Evolutionary conservation across 1,140 invertebrate genomes (phyloP).

Genomic region (Neodiprion fabricii): DNA sequence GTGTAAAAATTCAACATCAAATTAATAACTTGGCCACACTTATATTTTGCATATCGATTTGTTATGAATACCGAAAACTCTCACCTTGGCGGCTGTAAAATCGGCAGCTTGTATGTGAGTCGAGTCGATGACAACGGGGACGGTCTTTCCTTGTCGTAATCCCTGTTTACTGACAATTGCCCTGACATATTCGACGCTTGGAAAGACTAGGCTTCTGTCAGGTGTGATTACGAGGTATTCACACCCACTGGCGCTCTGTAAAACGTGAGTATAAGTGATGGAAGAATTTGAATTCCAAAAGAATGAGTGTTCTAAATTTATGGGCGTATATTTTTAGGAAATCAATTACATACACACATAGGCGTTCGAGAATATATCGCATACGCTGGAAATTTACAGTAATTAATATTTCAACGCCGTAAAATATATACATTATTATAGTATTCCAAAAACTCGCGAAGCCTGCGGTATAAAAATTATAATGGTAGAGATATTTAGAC

Average conservation of each 20-base stretch:
- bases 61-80: not conserved
- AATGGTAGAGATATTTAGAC: no score
- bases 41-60: no score
- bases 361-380: no score
- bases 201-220: slow-evolving; percentile 76
- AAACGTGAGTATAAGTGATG: slow-evolving; percentile 17
- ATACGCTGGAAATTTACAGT: no score
- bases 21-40: no score
- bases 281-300: no score
- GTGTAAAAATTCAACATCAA: no score
- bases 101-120: slow-evolving; percentile 78
- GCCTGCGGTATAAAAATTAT: no score
- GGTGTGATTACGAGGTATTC: slow-evolving; percentile 75
- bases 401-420: not conserved
- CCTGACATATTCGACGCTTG: slow-evolving; percentile 80
- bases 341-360: no score
- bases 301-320: not conserved
- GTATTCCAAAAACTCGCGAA: not conserved
- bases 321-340: no score
- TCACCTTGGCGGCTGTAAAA: slow-evolving; percentile 77
- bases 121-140: slow-evolving; percentile 79
- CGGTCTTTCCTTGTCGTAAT: slow-evolving; percentile 63
- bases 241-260: slow-evolving; percentile 66
- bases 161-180: slow-evolving; percentile 76
- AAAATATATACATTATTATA: slow-evolving; percentile 12